Percentiles rank a stretch among this genome's conserved stretches.
These are phyloP conservation scores for Acleris literana DNA, from an alignment of 2,888 invertebrate species.

Conservation along the genomic window DNA sequence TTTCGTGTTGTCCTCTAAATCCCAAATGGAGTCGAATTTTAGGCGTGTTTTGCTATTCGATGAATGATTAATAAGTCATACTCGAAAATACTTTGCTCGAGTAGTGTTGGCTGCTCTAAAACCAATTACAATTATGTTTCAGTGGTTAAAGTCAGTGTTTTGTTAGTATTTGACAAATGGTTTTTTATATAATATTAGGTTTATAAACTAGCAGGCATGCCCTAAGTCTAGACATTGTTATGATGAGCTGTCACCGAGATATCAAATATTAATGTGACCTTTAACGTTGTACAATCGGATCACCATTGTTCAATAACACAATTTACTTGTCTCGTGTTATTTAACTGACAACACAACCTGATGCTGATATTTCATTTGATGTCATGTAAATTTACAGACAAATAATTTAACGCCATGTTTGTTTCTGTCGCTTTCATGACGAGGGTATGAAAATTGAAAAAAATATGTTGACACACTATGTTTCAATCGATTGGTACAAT, in stretches of 20 bases:
- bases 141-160: too few species aligned
- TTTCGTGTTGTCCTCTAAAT: constrained; percentile 24
- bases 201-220: background rate
- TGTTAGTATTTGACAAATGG: too few species aligned
- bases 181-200: background rate
- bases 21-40: constrained; percentile 17
- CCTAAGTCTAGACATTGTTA: constrained; percentile 16
- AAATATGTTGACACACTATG: constrained; percentile 46
- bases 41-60: constrained; percentile 12
- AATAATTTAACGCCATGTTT: constrained; percentile 45
- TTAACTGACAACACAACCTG: too few species aligned
- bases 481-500: constrained; percentile 44
- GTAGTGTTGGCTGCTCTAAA: background rate
- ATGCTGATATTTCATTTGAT: background rate
- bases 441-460: constrained; percentile 56
- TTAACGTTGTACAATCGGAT: background rate
- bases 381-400: constrained; percentile 53
- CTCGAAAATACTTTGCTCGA: background rate
- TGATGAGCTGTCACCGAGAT: background rate
- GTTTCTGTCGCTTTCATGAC: constrained; percentile 62
- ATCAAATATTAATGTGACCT: constrained; percentile 11
- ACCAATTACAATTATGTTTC: too few species aligned
- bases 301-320: too few species aligned
- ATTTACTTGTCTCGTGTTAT: too few species aligned
- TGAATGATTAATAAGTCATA: constrained; percentile 7